Conservation (phyloP, 1,140 invertebrate species). For the Papilio polyxenes region DNA sequence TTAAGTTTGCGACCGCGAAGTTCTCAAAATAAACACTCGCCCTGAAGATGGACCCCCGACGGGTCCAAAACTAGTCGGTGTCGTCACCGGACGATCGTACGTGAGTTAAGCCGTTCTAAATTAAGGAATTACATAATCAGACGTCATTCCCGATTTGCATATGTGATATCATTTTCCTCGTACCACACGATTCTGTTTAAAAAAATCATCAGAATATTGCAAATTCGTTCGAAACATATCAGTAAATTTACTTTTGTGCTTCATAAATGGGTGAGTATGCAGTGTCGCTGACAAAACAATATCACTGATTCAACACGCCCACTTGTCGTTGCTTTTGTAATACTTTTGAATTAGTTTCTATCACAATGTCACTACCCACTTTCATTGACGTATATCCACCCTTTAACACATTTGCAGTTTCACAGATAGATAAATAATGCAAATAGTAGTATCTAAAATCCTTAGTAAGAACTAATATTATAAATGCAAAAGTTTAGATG, state of each 20-base stretch:
- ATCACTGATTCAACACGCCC: slow-evolving; percentile 17
- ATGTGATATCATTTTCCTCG: slow-evolving; percentile 54
- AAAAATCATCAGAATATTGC: slow-evolving; percentile 38
- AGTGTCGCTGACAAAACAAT: slow-evolving; percentile 28
- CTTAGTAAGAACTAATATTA: too few relatives aligned
- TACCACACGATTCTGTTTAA: slow-evolving; percentile 24
- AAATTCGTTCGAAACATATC: slow-evolving; percentile 29
- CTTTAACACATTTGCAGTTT: background rate
- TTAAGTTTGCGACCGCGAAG: too few relatives aligned
- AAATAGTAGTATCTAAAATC: background rate
- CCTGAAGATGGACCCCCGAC: too few relatives aligned
- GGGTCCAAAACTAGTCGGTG: too few relatives aligned
- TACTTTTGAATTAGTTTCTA: background rate
- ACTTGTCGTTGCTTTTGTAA: background rate
- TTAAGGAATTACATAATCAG: slow-evolving; percentile 44
- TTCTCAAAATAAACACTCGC: too few relatives aligned
- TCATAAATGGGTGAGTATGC: background rate
- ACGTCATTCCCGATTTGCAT: slow-evolving; percentile 60
- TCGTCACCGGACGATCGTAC: too few relatives aligned
- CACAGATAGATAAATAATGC: background rate
- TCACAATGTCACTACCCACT: background rate
- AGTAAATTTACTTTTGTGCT: slow-evolving; percentile 26
- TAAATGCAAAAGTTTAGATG: too few relatives aligned
- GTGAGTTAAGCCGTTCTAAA: too few relatives aligned
- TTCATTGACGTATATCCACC: background rate